Conservation (phyloP, 2,113 vertebrate species). For the Chiloscyllium plagiosum region DNA sequence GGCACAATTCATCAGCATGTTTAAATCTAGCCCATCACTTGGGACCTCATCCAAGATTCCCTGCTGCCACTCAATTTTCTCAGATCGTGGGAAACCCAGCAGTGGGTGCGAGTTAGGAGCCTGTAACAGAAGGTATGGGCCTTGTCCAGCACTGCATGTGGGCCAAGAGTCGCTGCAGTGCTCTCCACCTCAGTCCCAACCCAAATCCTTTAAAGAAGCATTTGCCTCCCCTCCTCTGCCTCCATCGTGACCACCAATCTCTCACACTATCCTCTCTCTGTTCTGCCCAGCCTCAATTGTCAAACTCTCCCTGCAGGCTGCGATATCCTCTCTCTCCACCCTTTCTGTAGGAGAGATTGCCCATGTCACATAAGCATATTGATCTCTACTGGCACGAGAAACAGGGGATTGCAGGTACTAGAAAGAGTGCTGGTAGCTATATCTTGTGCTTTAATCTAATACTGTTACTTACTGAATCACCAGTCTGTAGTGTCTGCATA, state of each 20-base stretch:
- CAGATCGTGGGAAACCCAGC: not conserved
- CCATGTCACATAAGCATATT: no score
- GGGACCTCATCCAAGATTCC: not conserved
- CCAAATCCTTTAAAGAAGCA: not conserved
- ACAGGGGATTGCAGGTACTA: no score
- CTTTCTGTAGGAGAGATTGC: not conserved
- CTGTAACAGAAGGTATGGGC: not conserved
- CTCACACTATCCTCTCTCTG: not conserved
- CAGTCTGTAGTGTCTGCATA: no score
- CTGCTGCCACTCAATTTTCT: not conserved
- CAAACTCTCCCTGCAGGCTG: not conserved
- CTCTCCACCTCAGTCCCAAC: not conserved
- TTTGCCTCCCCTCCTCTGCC: not conserved
- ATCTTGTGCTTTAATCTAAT: no score
- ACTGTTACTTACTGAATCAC: no score
- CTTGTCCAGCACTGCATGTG: not conserved
- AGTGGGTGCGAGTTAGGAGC: not conserved
- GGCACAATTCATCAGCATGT: not conserved
- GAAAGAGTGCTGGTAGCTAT: no score
- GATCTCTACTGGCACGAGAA: no score
- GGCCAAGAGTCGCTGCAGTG: not conserved
- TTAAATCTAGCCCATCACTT: not conserved
- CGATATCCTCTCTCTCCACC: not conserved
- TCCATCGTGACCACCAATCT: not conserved
- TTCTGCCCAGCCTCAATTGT: no score